Evolutionary conservation across 2,797 vertebrate species (phyloP), one percentile per base, ranked within the genome.

Genomic region (Myoxocephalus aenaeus): DNA sequence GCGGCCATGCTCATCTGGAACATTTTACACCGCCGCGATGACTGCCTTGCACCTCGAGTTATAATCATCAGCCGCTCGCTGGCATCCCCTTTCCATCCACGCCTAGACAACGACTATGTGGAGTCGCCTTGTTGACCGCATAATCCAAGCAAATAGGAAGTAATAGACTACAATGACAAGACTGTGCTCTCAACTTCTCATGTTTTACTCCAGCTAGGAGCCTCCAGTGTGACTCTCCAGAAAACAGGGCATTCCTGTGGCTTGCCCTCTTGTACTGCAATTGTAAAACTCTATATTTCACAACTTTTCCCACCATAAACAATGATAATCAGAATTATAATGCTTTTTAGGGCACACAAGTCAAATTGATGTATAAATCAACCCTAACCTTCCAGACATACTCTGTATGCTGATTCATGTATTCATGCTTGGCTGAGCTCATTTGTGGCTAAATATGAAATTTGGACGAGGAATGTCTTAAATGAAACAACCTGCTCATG

Each of bases 1-100:
- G 98, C 98, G 0, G 98, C 98, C 90, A 96, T 98, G 92, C 96
- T 99, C 29, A 99, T 99, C 86, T 99, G 98, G 98, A 97, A 99
- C 90, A 97, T 99, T 90, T 95, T 99, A 34, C 98, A 99, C 29
- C 94, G 98, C 64, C 96, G 97, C 0, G 98, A 99, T 65, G 98
- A 99, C 94, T 98, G 97, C 88, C 96, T 97, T 70, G 91, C 96
- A 0, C 98, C 97, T 0, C 92, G 94, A 0, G 96, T 99, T 78
- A 99, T 99, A 0, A 96, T 99, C 90, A 98, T 99, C 89, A 97
- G 97, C 75, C 96, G 96, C 25, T 96, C 97, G 8, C 93, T 99
- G 69, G 93, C 94, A 0, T 95, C 96, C 0, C 94, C 95, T 69
- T 96, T 98, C 67, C 96, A 96, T 73, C 96, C 96, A 0, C 96